These are phyloP conservation scores for Zaprionus davidi DNA, from an alignment of 1,140 invertebrate species.

Conservation along the genomic window DNA sequence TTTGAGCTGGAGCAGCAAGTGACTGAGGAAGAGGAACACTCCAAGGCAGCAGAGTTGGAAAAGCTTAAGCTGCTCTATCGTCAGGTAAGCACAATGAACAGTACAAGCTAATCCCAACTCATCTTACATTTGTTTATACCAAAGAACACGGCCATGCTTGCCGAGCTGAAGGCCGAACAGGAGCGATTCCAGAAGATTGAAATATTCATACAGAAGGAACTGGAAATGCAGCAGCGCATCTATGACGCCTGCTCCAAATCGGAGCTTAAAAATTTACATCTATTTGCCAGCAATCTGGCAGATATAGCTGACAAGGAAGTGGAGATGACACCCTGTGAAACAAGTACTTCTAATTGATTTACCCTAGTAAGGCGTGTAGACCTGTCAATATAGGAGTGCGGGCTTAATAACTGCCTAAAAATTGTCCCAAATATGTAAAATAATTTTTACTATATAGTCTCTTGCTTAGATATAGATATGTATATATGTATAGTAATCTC, in stretches of 20 bases:
- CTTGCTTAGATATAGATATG: neutral
- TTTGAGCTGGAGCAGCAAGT: slow-evolving; percentile 44
- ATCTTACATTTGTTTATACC: neutral
- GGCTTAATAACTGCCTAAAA: neutral
- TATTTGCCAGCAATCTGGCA: slow-evolving; percentile 27
- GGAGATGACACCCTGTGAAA: neutral
- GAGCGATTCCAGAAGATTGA: slow-evolving; percentile 44
- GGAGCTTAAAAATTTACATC: slow-evolving; percentile 28
- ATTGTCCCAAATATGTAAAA: neutral
- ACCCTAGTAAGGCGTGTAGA: neutral
- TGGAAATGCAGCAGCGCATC: slow-evolving; percentile 50
- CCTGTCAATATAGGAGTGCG: too few relatives aligned
- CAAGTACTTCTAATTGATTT: neutral
- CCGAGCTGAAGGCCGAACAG: slow-evolving; percentile 55
- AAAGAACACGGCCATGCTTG: slow-evolving; percentile 69
- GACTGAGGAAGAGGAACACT: slow-evolving; percentile 41
- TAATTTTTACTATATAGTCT: neutral
- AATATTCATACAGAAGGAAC: slow-evolving; percentile 46
- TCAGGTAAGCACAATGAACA: slow-evolving; percentile 41
- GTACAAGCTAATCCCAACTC: neutral
- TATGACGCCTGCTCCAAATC: slow-evolving; percentile 18
- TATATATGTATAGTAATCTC: neutral
- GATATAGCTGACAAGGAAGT: neutral
- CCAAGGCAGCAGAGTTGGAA: slow-evolving; percentile 42
- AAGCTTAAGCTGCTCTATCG: slow-evolving; percentile 50